Conservation (phyloP, 1,140 invertebrate genomes). For the Neodiprion virginianus region DNA sequence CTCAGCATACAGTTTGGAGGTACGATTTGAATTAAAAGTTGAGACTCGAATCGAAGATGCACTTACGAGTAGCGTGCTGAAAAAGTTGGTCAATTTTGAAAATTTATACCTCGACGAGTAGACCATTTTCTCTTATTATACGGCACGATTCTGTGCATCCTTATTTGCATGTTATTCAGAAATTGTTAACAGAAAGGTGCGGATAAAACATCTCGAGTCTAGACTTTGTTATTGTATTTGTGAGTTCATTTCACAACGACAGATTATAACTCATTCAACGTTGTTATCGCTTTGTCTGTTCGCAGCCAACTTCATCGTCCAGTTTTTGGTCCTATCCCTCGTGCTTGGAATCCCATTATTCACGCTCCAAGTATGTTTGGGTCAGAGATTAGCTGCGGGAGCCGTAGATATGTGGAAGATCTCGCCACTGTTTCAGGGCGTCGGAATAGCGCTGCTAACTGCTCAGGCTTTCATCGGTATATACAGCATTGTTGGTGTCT, state of each 20-base stretch:
- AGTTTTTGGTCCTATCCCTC: slow-evolving; percentile 85
- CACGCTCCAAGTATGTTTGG: slow-evolving; percentile 84
- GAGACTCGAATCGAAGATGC: not conserved
- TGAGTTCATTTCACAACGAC: not conserved
- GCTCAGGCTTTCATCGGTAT: slow-evolving; percentile 83
- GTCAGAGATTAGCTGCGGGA: slow-evolving; percentile 83
- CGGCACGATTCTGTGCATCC: too few relatives aligned
- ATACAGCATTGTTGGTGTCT: slow-evolving; percentile 85
- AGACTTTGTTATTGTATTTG: too few relatives aligned
- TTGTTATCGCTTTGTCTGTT: slow-evolving; percentile 44
- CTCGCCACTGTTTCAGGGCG: slow-evolving; percentile 88
- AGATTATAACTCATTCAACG: slow-evolving; percentile 5
- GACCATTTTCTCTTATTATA: too few relatives aligned
- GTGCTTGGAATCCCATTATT: slow-evolving; percentile 86
- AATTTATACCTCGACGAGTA: not conserved
- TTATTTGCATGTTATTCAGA: too few relatives aligned
- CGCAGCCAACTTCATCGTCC: slow-evolving; percentile 85
- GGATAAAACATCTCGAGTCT: too few relatives aligned
- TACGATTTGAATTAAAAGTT: slow-evolving; percentile 47
- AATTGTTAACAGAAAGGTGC: too few relatives aligned
- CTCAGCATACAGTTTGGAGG: slow-evolving; percentile 88
- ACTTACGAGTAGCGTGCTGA: too few relatives aligned
- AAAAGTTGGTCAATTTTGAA: too few relatives aligned
- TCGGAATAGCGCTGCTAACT: slow-evolving; percentile 82
- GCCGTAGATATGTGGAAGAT: slow-evolving; percentile 93